These are phyloP conservation scores for Cataglyphis albicans DNA, from an alignment of 2,888 invertebrate species.

Conservation along the genomic window DNA sequence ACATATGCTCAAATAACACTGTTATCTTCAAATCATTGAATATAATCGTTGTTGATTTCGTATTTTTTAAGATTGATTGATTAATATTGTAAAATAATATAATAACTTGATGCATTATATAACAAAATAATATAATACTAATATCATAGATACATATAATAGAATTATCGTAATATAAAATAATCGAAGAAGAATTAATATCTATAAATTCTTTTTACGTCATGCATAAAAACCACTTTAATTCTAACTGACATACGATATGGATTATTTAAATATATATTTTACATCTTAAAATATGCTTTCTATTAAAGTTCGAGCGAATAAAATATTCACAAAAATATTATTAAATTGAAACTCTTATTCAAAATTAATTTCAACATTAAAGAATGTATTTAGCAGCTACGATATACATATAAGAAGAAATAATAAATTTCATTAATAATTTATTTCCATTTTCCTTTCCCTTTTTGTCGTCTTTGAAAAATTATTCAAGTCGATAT, in stretches of 20 bases:
- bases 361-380: not conserved
- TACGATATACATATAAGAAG: too few relatives aligned
- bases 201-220: not conserved
- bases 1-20: not conserved
- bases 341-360: not conserved
- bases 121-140: not conserved
- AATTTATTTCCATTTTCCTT: not conserved
- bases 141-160: not conserved
- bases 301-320: not conserved
- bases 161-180: not conserved
- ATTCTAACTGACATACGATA: not conserved
- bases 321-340: not conserved
- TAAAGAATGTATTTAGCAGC: not conserved
- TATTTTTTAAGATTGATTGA: not conserved
- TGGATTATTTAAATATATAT: not conserved
- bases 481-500: not conserved
- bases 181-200: not conserved
- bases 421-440: not conserved
- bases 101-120: not conserved
- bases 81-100: not conserved
- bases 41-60: not conserved
- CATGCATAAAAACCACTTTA: not conserved
- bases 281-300: not conserved
- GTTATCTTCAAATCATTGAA: conserved; percentile 14
- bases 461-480: not conserved